Conservation (phyloP, 2,888 invertebrate genomes). For the Zonitis immaculata region DNA sequence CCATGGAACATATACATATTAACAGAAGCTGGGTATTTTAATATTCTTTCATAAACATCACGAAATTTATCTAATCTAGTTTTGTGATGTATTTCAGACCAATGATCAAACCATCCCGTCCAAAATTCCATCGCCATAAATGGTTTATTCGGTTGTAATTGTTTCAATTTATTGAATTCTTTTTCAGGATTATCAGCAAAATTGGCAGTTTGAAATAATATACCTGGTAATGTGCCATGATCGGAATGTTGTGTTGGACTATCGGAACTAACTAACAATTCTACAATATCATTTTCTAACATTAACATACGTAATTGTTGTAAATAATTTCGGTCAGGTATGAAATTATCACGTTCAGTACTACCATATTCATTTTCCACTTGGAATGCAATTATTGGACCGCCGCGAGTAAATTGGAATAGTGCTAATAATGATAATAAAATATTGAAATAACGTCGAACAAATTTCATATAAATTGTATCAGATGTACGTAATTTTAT, state of each 20-base stretch:
- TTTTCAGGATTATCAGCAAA: slow-evolving; percentile 48
- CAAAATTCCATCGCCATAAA: slow-evolving; percentile 57
- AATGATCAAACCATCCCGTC: slow-evolving; percentile 57
- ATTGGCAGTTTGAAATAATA: slow-evolving; percentile 50
- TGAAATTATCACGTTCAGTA: too few species aligned
- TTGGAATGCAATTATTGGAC: slow-evolving; percentile 82
- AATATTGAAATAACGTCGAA: slow-evolving; percentile 50
- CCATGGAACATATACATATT: slow-evolving; percentile 91
- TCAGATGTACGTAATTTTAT: slow-evolving; percentile 53
- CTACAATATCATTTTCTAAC: slow-evolving; percentile 37
- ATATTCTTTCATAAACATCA: slow-evolving; percentile 27
- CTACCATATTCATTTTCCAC: slow-evolving; percentile 95
- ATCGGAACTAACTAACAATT: slow-evolving; percentile 54
- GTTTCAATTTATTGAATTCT: slow-evolving; percentile 46
- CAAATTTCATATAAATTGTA: slow-evolving; percentile 46
- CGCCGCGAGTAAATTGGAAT: slow-evolving; percentile 65
- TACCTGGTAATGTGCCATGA: slow-evolving; percentile 44
- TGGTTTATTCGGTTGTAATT: slow-evolving; percentile 50
- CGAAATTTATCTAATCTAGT: slow-evolving; percentile 27
- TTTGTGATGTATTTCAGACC: slow-evolving; percentile 45
- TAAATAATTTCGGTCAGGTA: slow-evolving; percentile 4
- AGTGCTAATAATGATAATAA: slow-evolving; percentile 51
- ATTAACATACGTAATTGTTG: slow-evolving; percentile 54
- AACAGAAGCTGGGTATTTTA: slow-evolving; percentile 49
- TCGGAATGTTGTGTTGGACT: slow-evolving; percentile 36